A percentile compares a stretch with the other conserved stretches of the same genome.
Conservation (phyloP, 2,797 vertebrate species). For the Mormyrus proboscirostris region DNA sequence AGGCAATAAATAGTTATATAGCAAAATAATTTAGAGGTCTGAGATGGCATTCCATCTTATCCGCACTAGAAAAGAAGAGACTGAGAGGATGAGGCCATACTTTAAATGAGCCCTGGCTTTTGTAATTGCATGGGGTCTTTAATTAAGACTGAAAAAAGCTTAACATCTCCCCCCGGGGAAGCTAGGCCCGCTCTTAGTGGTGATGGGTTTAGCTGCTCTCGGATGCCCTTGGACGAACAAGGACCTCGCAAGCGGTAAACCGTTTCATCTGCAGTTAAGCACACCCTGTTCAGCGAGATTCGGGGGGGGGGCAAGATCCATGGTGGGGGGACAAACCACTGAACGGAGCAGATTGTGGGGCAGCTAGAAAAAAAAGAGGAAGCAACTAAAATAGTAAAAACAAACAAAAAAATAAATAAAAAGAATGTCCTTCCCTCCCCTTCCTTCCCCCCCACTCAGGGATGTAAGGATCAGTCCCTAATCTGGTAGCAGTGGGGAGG, state of each 20-base stretch:
- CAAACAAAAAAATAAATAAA: background rate
- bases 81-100: background rate
- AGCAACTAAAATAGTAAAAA: background rate
- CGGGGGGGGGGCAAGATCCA: background rate
- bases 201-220: background rate
- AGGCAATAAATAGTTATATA: conserved; percentile 21
- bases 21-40: background rate
- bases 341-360: background rate
- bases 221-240: background rate
- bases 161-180: background rate
- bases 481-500: background rate
- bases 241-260: background rate
- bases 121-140: background rate
- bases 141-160: conserved; percentile 2
- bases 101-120: background rate
- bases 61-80: background rate
- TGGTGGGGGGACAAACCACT: background rate
- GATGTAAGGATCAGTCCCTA: background rate
- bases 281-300: background rate
- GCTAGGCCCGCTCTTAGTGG: too few species aligned
- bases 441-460: background rate
- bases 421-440: background rate
- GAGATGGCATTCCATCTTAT: background rate
- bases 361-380: background rate
- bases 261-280: background rate